Conservation (phyloP, 2,797 vertebrate species). For the Lepilemur septentrionalis region DNA sequence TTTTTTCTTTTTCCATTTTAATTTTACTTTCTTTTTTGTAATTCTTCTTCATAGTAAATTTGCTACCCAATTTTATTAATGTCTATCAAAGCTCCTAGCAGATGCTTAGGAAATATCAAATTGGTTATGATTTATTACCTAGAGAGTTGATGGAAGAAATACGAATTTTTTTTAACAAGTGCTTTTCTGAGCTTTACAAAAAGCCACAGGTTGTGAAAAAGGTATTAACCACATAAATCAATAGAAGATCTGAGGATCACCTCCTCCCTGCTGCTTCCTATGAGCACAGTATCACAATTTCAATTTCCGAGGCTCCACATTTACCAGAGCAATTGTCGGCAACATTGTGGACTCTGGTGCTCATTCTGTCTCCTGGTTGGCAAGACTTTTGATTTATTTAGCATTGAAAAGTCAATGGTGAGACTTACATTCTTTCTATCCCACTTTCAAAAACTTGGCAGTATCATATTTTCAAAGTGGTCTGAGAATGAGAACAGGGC, state of each 20-base stretch:
- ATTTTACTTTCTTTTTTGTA: not conserved
- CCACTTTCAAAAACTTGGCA: slow-evolving; percentile 53
- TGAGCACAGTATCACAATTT: slow-evolving; percentile 4
- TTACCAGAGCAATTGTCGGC: not conserved
- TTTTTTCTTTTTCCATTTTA: not conserved
- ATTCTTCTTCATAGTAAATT: not conserved
- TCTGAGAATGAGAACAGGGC: slow-evolving; percentile 30
- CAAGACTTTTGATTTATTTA: slow-evolving; percentile 51
- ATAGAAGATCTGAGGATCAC: slow-evolving; percentile 5
- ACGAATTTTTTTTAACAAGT: not conserved
- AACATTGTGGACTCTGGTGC: not conserved
- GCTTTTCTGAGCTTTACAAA: slow-evolving; percentile 49
- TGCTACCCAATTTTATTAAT: not conserved
- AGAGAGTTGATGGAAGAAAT: slow-evolving; percentile 24
- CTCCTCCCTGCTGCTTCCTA: slow-evolving; percentile 10
- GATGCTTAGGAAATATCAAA: slow-evolving; percentile 15
- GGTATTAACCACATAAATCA: slow-evolving; percentile 23
- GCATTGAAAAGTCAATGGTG: not conserved
- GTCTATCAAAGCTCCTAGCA: not conserved
- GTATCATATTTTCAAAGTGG: slow-evolving; percentile 37
- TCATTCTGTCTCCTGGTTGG: slow-evolving; percentile 10
- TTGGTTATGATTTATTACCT: not conserved
- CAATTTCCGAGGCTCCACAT: not conserved
- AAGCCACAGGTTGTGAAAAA: slow-evolving; percentile 32
- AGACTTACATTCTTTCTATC: slow-evolving; percentile 52